Evolutionary conservation across 2,888 invertebrate genomes (phyloP), one percentile per base, ranked within the genome.

Genomic region (Microchrysa polita): DNA sequence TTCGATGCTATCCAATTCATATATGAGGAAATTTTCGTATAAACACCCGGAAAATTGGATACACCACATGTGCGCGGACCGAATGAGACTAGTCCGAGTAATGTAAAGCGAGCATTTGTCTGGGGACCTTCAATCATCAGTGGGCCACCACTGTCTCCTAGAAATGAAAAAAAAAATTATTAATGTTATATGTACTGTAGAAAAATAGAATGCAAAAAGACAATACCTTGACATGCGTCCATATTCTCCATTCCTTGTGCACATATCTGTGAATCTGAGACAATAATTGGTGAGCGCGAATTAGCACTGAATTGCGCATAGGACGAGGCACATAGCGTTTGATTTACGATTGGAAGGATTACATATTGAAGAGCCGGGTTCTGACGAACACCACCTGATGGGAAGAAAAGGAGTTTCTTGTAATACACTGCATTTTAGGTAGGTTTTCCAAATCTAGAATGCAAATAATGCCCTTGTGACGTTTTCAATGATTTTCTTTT

Each of bases 111-210:
- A 20, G 74, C 74, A 18, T 75, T 77, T 16, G 77, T 78, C n/a
- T 75, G 69, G 0, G 73, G 73, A 12, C 77, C 76, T 73, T 80
- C 84, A 75, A 74, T 79, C 82, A 84, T 85, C 7, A 85, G 78
- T 7, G 85, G 85, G 7, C 85, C 85, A 9, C 85, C 85, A 63
- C 83, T 84, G 67, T 85, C 85, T 10, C 84, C 81, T 81, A n/a
- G 27, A 2, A 34, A 34, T 34, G 7, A 5, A 34, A 34, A 5
- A 34, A n/a, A n/a, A n/a, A n/a, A n/a, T n/a, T n/a, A n/a, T n/a
- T 9, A 34, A 34, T 5, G 27, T 34, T 2, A 34, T 2, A 34
- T 34, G 4, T 34, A 5, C 27, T 34, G 27, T 7, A n/a, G n/a
- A n/a, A 34, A 34, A 34, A 34, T 34, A 34, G n/a, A n/a, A n/a